Conservation (phyloP, 2,113 vertebrate genomes). For the Stegastes partitus region DNA sequence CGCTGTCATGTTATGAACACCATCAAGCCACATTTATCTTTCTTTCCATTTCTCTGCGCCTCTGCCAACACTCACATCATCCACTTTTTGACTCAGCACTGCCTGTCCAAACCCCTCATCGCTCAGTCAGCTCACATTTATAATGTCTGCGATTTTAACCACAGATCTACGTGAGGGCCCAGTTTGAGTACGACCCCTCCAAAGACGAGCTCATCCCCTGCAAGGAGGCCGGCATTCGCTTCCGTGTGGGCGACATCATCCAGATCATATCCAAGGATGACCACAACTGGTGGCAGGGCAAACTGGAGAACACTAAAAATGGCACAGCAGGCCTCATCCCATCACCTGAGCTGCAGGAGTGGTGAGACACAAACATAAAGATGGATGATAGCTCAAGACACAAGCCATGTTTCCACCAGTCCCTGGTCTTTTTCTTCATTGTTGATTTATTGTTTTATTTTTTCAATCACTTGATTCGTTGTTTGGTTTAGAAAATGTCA, state of each 20-base stretch:
- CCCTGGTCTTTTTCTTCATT: too few relatives aligned
- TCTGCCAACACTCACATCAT: neutral
- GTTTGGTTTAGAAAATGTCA: too few relatives aligned
- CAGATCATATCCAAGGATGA: slow-evolving; percentile 99
- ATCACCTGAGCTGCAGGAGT: slow-evolving; percentile 98
- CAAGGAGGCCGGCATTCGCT: slow-evolving; percentile 97
- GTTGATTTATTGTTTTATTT: too few relatives aligned
- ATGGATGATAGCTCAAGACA: too few relatives aligned
- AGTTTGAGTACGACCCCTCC: slow-evolving; percentile 98
- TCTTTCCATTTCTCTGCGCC: neutral
- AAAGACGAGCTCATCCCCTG: slow-evolving; percentile 99
- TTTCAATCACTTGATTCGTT: too few relatives aligned
- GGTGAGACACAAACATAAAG: too few relatives aligned
- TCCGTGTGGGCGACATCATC: slow-evolving; percentile 97
- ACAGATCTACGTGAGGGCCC: slow-evolving; percentile 98
- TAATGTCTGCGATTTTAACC: neutral
- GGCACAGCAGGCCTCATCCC: slow-evolving; percentile 98
- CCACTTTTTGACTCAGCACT: neutral
- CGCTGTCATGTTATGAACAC: neutral
- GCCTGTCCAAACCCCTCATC: neutral
- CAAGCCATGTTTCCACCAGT: too few relatives aligned
- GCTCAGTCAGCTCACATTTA: neutral
- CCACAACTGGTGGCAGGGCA: slow-evolving; percentile 99
- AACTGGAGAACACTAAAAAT: slow-evolving; percentile 98
- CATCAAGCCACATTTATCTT: neutral